These are phyloP conservation scores for Tapirus terrestris DNA, from an alignment of 2,113 vertebrate genomes.

Conservation along the genomic window DNA sequence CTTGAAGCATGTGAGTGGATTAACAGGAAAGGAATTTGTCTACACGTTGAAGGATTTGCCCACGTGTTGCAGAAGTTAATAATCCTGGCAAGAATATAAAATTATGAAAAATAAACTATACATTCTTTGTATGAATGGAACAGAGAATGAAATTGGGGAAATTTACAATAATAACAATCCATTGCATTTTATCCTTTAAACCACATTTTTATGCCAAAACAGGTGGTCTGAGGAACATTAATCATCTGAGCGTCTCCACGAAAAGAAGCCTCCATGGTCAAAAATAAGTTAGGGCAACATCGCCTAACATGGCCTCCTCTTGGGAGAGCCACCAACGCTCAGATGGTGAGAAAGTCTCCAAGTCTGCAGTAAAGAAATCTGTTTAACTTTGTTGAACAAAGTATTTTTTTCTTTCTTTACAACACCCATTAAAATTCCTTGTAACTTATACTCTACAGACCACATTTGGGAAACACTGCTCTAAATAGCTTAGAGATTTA, in stretches of 20 bases:
- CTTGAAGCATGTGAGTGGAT: neutral
- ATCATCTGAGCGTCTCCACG: neutral
- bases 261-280: neutral
- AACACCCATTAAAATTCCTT: neutral
- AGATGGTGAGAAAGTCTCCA: neutral
- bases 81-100: neutral
- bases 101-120: constrained; percentile 5
- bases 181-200: neutral
- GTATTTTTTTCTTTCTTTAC: neutral
- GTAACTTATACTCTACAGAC: neutral
- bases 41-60: neutral
- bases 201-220: neutral
- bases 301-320: too few relatives aligned
- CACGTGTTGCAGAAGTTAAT: neutral
- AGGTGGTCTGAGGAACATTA: neutral
- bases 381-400: neutral
- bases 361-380: neutral
- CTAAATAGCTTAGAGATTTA: neutral
- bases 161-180: neutral
- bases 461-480: neutral
- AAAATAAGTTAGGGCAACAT: neutral
- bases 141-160: neutral
- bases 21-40: neutral
- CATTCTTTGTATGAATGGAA: neutral
- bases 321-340: neutral